These are phyloP conservation scores for Phlogophora meticulosa DNA, from an alignment of 2,888 invertebrate genomes.

Conservation along the genomic window DNA sequence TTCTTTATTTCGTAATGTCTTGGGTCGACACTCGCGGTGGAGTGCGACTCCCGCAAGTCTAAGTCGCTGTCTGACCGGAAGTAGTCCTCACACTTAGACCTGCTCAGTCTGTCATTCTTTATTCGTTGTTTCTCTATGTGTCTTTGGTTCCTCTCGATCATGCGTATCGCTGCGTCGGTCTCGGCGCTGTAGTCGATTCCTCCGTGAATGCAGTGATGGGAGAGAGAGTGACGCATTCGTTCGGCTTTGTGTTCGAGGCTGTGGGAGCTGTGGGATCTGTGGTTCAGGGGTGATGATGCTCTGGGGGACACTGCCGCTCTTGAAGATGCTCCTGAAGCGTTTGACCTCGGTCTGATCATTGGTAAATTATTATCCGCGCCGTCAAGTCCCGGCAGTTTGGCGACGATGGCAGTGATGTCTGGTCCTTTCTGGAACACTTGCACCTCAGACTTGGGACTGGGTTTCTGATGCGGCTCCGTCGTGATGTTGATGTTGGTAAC, in stretches of 20 bases:
- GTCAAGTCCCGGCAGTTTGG: constrained; percentile 91
- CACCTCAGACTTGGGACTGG: constrained; percentile 90
- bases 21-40: constrained; percentile 72
- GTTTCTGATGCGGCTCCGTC: constrained; percentile 86
- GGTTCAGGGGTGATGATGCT: constrained; percentile 77
- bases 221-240: constrained; percentile 85
- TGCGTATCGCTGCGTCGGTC: constrained; percentile 90
- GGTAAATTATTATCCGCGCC: constrained; percentile 84
- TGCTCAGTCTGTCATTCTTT: constrained; percentile 82
- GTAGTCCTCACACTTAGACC: constrained; percentile 83
- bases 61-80: constrained; percentile 85
- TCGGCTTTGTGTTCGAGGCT: constrained; percentile 85
- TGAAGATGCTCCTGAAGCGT: constrained; percentile 91
- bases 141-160: constrained; percentile 91
- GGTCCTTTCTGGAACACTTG: constrained; percentile 95
- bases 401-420: constrained; percentile 94
- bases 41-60: constrained; percentile 77
- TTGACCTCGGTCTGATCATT: constrained; percentile 89
- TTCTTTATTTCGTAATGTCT: constrained; percentile 83
- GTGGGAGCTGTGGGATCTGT: constrained; percentile 87
- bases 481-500: constrained; percentile 94
- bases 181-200: constrained; percentile 91
- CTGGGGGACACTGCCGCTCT: constrained; percentile 85
- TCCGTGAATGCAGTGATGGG: constrained; percentile 87
- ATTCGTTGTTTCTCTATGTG: constrained; percentile 91